A percentile compares a stretch with the other conserved stretches of the same genome.
These are phyloP conservation scores for Zaprionus capensis DNA, from an alignment of 1,140 invertebrate genomes.

Conservation along the genomic window DNA sequence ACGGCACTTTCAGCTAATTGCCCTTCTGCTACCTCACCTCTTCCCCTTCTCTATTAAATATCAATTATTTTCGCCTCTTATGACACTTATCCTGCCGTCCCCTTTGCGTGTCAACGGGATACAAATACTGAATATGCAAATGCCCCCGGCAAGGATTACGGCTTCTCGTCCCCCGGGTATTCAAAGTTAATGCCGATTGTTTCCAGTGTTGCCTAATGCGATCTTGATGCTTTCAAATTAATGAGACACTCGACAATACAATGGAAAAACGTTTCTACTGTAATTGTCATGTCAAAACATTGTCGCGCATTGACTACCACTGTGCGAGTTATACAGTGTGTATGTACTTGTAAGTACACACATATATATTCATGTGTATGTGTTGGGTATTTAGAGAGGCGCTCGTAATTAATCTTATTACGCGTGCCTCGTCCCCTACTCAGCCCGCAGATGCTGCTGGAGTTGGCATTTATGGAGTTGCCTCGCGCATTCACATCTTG, in stretches of 20 bases:
- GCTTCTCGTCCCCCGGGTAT: slow-evolving; percentile 22
- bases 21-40: slow-evolving; percentile 11
- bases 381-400: slow-evolving; percentile 31
- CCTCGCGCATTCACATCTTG: slow-evolving; percentile 49
- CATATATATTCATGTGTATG: not conserved
- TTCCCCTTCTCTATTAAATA: slow-evolving; percentile 41
- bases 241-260: slow-evolving; percentile 59
- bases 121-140: slow-evolving; percentile 66
- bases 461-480: slow-evolving; percentile 47
- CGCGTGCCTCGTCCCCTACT: slow-evolving; percentile 10
- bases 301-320: slow-evolving; percentile 23
- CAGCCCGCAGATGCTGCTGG: slow-evolving; percentile 10
- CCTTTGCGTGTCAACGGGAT: slow-evolving; percentile 58
- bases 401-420: slow-evolving; percentile 75
- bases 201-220: not conserved
- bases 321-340: not conserved
- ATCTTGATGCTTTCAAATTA: slow-evolving; percentile 61
- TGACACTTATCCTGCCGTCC: slow-evolving; percentile 36
- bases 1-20: slow-evolving; percentile 46
- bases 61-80: slow-evolving; percentile 55
- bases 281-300: slow-evolving; percentile 68
- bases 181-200: slow-evolving; percentile 33
- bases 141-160: slow-evolving; percentile 62
- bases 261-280: slow-evolving; percentile 32
- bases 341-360: not conserved